phyloP scores from a whole-genome alignment of 2,888 invertebrate species.

The Heliconius aoede region DNA sequence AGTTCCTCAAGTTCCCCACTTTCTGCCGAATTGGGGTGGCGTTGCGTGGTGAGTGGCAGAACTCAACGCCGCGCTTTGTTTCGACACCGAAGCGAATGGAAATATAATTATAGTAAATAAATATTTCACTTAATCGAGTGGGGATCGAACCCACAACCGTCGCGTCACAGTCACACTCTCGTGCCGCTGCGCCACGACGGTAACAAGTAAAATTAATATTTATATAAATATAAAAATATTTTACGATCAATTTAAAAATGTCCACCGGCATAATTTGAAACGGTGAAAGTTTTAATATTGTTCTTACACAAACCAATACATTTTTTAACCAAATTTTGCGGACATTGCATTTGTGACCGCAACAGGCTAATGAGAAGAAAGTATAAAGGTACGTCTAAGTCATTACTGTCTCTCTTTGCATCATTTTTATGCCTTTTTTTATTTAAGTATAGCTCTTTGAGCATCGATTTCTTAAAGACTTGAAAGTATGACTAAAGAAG shows the following conservation, averaged over 20 bases:
- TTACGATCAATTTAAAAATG: not conserved
- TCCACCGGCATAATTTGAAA: not conserved
- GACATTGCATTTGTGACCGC: conserved; percentile 64
- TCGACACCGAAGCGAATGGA: too few species aligned
- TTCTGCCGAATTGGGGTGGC: too few species aligned
- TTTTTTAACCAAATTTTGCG: conserved; percentile 62
- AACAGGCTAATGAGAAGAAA: conserved; percentile 76
- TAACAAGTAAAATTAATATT: not conserved
- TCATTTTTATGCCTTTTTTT: conserved; percentile 39
- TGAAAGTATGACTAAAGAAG: not conserved
- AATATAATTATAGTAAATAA: too few species aligned
- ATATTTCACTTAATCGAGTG: too few species aligned
- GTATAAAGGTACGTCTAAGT: conserved; percentile 57
- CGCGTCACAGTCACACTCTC: too few species aligned
- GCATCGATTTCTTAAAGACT: conserved; percentile 10
- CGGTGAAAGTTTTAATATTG: conserved; percentile 65
- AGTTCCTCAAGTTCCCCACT: too few species aligned
- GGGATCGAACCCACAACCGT: too few species aligned
- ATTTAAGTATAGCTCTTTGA: conserved; percentile 19
- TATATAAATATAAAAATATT: not conserved
- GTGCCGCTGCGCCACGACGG: too few species aligned
- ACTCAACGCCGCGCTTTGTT: too few species aligned
- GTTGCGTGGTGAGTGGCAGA: too few species aligned
- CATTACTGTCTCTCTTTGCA: conserved; percentile 52
- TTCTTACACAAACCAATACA: conserved; percentile 30